These are phyloP conservation scores for Scarus forsteni DNA, from an alignment of 2,797 vertebrate species.

Conservation along the genomic window DNA sequence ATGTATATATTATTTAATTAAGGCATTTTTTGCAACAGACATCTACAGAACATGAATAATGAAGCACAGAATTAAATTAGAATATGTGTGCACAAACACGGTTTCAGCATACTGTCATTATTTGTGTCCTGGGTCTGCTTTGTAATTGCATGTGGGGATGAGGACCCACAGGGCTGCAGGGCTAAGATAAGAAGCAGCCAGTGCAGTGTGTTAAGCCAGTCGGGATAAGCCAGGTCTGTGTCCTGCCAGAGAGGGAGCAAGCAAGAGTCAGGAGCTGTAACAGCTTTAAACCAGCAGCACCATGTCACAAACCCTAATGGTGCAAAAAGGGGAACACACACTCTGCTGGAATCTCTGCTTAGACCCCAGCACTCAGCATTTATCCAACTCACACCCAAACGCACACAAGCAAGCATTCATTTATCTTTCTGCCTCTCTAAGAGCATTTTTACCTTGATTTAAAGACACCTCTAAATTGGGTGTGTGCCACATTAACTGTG, in stretches of 20 bases:
- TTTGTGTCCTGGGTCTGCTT: conserved; percentile 25
- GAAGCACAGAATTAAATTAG: neutral
- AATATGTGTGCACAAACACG: neutral
- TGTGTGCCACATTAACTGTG: conserved; percentile 15
- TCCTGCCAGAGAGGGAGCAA: conserved; percentile 49
- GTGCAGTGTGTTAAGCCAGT: conserved; percentile 43
- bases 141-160: conserved; percentile 25
- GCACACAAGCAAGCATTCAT: neutral
- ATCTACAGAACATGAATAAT: no score
- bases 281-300: neutral
- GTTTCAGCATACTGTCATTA: conserved; percentile 9
- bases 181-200: conserved; percentile 60
- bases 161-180: conserved; percentile 50
- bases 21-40: no score
- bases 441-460: conserved; percentile 12
- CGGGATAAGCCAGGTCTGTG: conserved; percentile 41
- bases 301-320: conserved; percentile 3
- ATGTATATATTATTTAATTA: neutral
- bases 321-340: neutral
- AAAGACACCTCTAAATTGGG: conserved; percentile 12
- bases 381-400: neutral
- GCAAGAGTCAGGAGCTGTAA: conserved; percentile 7
- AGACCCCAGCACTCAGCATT: conserved; percentile 5
- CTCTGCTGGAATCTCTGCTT: conserved; percentile 10
- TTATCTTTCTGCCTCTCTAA: neutral